Evolutionary conservation across 2,797 vertebrate species (phyloP), one percentile per base, ranked within the genome.

Genomic region (Chloroceryle inda): DNA sequence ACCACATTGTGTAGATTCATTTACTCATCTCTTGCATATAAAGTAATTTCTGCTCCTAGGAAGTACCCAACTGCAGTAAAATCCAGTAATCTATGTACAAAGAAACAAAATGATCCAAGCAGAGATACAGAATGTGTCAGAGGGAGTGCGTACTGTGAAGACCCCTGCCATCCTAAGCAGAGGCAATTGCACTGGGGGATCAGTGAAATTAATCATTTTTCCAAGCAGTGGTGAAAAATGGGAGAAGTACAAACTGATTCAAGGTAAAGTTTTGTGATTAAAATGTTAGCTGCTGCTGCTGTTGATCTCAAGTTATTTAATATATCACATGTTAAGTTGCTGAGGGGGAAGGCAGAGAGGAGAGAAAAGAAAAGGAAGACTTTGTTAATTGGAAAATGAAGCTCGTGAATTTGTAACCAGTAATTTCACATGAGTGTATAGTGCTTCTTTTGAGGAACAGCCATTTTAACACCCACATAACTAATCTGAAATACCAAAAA

Each of bases 371-470:
- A 76, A 42, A 10, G 45, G 61, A 96, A 79, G 75, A 85, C 76
- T 94, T 96, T 62, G 42, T 98, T 97, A 95, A 95, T 96, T 90
- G 86, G 82, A 19, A 89, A 94, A 95, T 67, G 37, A 96, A 97
- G 85, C 35, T 27, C 29, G 40, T 83, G 79, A 93, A 93, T 97
- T 96, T 87, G 58, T 84, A 91, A 94, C 59, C 67, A 94, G 91
- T 93, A 91, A 85, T 96, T 96, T 64, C 63, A 24, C 2, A 1
- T 56, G 74, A 96, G 89, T 49, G 38, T 19, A 10, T 40, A 35
- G 38, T 90, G 89, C 53, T 95, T 49, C 92, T 93, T 96, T 95
- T 74, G 61, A 88, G 64, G 50, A 94, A 89, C 85, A 95, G 15
- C 52, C 77, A 23, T 47, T 69, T 3, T 17, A 85, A 83, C 6